phyloP scores from a whole-genome alignment of 2,888 invertebrate genomes.

The Podabrus alpinus region DNA sequence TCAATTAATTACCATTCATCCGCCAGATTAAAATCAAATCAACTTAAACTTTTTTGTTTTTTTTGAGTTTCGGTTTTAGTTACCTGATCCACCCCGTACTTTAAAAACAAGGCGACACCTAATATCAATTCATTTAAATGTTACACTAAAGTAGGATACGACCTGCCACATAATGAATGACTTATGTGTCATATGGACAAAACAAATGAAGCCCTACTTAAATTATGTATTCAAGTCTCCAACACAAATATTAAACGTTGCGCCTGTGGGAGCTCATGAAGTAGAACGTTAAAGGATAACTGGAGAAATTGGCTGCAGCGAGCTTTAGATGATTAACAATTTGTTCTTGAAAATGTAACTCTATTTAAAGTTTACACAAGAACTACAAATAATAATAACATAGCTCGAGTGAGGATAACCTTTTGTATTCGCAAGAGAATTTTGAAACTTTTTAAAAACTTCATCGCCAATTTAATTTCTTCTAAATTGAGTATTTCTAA shows the following conservation, averaged over 20 bases:
- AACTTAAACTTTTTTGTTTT: no score
- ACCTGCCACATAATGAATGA: conserved; percentile 10
- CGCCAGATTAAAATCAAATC: no score
- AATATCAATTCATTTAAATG: conserved; percentile 7
- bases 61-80: no score
- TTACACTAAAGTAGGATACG: background rate
- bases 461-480: background rate
- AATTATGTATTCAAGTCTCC: conserved; percentile 22
- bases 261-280: conserved; percentile 15
- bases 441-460: background rate
- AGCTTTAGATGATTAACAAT: conserved; percentile 18
- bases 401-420: background rate
- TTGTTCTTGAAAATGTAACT: conserved; percentile 11
- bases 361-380: conserved; percentile 8
- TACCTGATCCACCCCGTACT: background rate
- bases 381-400: background rate
- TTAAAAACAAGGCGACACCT: background rate
- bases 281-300: conserved; percentile 16
- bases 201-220: conserved; percentile 12
- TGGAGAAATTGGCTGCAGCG: conserved; percentile 18
- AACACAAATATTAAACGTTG: conserved; percentile 18
- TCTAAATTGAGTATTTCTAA: background rate
- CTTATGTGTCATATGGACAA: conserved; percentile 12
- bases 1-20: no score
- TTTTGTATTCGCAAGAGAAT: background rate